Evolutionary conservation across 2,797 vertebrate genomes (phyloP).

Genomic region (Rhabdophis nuchalis): DNA sequence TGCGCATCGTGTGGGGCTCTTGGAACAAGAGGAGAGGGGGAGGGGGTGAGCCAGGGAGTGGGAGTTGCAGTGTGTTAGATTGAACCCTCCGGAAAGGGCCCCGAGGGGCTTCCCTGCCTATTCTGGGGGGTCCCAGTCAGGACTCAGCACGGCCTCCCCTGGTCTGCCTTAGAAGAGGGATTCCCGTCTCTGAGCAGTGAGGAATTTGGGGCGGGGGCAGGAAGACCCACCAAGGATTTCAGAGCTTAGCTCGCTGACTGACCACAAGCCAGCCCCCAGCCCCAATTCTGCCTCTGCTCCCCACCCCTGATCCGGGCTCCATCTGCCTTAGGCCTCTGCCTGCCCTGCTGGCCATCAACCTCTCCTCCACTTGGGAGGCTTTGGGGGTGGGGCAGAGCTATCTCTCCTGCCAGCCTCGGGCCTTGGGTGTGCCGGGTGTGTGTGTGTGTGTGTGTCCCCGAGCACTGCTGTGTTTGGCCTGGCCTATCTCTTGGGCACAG

Average conservation of each 20-base stretch:
- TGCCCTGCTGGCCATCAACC: background rate
- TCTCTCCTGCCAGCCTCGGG: background rate
- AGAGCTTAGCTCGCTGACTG: background rate
- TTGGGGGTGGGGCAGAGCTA: background rate
- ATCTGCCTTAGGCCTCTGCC: background rate
- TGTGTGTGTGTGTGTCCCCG: rapidly evolving
- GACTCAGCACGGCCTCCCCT: background rate
- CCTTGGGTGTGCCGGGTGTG: background rate
- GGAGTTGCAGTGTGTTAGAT: background rate
- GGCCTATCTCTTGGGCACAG: background rate
- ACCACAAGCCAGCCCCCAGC: background rate
- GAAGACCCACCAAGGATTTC: background rate
- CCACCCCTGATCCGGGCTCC: background rate
- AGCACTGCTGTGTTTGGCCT: background rate
- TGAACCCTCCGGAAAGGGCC: background rate
- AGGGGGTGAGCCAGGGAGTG: background rate
- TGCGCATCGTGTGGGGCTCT: background rate
- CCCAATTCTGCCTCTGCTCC: background rate
- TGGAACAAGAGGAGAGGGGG: background rate
- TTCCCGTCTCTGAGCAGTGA: background rate
- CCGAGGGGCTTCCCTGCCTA: background rate
- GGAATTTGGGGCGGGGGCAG: background rate
- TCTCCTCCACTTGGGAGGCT: no score
- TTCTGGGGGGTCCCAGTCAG: background rate
- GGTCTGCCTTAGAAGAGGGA: background rate